These are phyloP conservation scores for Leucophenga maculata DNA, from an alignment of 2,888 invertebrate genomes.

Conservation along the genomic window DNA sequence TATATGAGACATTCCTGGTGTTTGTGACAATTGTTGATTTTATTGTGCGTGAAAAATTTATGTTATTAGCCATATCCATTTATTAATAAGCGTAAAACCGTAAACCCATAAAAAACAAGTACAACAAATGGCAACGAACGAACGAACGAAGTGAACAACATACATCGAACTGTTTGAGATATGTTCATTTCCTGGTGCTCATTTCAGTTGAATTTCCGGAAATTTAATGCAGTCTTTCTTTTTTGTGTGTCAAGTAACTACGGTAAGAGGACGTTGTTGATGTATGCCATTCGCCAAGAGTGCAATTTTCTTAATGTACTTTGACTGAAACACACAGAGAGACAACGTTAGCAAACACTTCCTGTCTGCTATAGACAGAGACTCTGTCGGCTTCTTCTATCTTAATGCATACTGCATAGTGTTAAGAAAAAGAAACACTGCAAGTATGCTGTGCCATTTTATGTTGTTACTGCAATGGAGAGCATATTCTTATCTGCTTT, in stretches of 20 bases:
- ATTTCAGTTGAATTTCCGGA: not conserved
- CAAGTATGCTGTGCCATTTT: conserved; percentile 1
- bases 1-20: too few relatives aligned
- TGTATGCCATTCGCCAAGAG: conserved; percentile 57
- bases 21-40: conserved; percentile 15
- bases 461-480: conserved; percentile 48
- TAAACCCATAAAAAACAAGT: too few relatives aligned
- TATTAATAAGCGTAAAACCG: conserved; percentile 16
- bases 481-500: conserved; percentile 54
- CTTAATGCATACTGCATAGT: conserved; percentile 27
- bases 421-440: conserved; percentile 28
- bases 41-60: conserved; percentile 16
- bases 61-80: conserved; percentile 14
- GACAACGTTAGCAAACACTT: conserved; percentile 14
- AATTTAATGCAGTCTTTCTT: too few relatives aligned
- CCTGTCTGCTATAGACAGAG: too few relatives aligned
- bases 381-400: too few relatives aligned
- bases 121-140: too few relatives aligned
- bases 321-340: conserved; percentile 35
- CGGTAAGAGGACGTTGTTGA: conserved; percentile 26
- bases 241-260: too few relatives aligned
- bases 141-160: too few relatives aligned
- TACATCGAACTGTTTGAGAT: too few relatives aligned
- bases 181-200: too few relatives aligned
- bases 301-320: conserved; percentile 65